These are phyloP conservation scores for Rhopalosiphum maidis DNA, from an alignment of 1,140 invertebrate genomes.

Conservation along the genomic window DNA sequence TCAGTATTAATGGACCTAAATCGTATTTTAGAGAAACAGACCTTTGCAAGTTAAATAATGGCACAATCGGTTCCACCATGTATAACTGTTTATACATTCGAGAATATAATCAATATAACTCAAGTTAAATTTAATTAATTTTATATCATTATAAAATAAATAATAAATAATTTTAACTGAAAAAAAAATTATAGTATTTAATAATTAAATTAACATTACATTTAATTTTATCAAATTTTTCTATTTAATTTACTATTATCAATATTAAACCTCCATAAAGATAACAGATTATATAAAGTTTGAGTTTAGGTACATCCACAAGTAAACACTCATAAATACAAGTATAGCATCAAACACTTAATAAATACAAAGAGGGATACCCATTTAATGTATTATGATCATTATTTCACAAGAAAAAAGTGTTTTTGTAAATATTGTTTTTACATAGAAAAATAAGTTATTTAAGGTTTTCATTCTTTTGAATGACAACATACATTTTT, in stretches of 20 bases:
- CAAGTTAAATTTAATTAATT: neutral
- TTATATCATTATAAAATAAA: neutral
- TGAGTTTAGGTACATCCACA: too few relatives aligned
- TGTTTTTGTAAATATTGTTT: too few relatives aligned
- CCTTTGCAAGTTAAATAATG: slow-evolving; percentile 25
- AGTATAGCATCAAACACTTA: too few relatives aligned
- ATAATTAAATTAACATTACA: neutral
- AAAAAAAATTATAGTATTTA: neutral
- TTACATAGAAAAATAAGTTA: too few relatives aligned
- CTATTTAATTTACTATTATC: neutral
- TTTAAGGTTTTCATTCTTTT: too few relatives aligned
- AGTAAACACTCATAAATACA: too few relatives aligned
- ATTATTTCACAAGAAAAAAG: too few relatives aligned
- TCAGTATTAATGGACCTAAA: slow-evolving; percentile 27
- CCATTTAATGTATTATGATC: too few relatives aligned
- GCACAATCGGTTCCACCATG: neutral
- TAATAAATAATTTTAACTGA: neutral
- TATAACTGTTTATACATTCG: neutral
- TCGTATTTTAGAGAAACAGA: neutral
- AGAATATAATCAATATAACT: neutral
- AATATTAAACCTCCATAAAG: too few relatives aligned
- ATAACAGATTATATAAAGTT: too few relatives aligned
- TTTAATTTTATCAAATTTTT: neutral
- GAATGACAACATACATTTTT: too few relatives aligned
- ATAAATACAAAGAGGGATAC: too few relatives aligned